Base-by-base conservation (phyloP, 2,888 invertebrate genomes). In the Agrilus mali region DNA sequence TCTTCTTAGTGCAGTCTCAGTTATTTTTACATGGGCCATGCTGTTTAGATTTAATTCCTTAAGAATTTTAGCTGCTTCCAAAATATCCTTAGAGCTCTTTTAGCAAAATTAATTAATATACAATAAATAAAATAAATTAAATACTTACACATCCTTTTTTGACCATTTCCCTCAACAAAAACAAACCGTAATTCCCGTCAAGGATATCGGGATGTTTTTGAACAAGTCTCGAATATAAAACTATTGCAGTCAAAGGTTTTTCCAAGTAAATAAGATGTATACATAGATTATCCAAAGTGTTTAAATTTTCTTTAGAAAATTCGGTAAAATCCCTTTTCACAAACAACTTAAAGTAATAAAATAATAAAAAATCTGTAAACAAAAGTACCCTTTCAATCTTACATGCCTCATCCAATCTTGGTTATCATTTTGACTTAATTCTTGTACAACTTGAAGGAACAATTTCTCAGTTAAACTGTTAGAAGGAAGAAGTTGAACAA, bases 121-220 rank as follows among this genome's bases (percentile, higher is more conserved):
- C 32, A 17, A 33, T 34, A 33, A 32, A 7, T 22, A 40, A 36
- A 16, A 12, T 5, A 32, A 22, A 13, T 36, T 32, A 33, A 22
- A 42, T 41, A 60, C 63, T 61, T 61, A 72, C 70, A 54, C 65
- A 60, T 7, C 68, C 61, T 37, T 71, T 69, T 34, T 69, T 72
- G 10, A 79, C 70, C 55, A 78, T 71, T 53, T 78, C 75, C 27
- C 72, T 64, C 2, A 81, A 64, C 17, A 79, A 59, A 44, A 72
- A 70, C 6, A 69, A 59, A 0, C 72, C 76, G 49, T 73, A 78
- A 38, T 72, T 61, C 3, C 74, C 75, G 3, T 40, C 40, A 10
- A 27, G 8, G 8, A 27, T 10, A 35, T 65, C 61, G 41, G 75
- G 73, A 51, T 75, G 73, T 17, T 41, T 39, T 37, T 42, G 42